Base-by-base conservation (phyloP, 2,113 vertebrate genomes). In the Jaculus jaculus region DNA sequence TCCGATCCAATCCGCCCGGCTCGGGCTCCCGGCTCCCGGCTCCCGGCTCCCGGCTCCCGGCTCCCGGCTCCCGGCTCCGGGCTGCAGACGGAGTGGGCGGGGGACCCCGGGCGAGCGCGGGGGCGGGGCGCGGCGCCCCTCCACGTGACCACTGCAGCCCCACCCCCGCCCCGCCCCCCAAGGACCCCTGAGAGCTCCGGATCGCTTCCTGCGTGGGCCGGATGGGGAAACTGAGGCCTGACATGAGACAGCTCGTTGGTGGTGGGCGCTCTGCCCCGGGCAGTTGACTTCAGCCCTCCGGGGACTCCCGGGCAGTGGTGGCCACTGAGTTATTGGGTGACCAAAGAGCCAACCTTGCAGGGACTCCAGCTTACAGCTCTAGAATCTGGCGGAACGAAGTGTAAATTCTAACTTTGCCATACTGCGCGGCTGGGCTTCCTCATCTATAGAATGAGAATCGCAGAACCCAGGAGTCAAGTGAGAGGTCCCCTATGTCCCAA, bases 71-170 rank as follows among this genome's bases (percentile, higher is more conserved):
- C 54, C 54, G 54, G 54, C 54, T 54, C 54, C 54, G 15, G 61
- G 71, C 26, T 42, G 58, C n/a, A n/a, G 8, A 0, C 32, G 7
- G 1, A 18, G 47, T 1, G 37, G n/a, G 61, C 5, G 16, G 74
- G 30, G 34, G 73, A 17, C 66, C 30, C 16, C 54, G 15, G 11
- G 54, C 1, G 77, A 23, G 87, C 18, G 16, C 17, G 21, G 61
- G 82, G 32, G 73, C 34, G 68, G 89, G 90, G 82, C 81, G 68
- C 78, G 28, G 65, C 18, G 32, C 73, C 91, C 85, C 80, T 71
- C 21, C 96, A 95, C 89, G 94, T 96, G 94, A 96, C 80, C 83
- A 6, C 51, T 21, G 10, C 60, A 75, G 75, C 54, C 65, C 89
- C 96, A 61, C 90, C 95, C 81, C 80, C 15, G 2, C n/a, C n/a